phyloP scores from a whole-genome alignment of 2,797 vertebrate species.

The Propithecus deckenii region DNA sequence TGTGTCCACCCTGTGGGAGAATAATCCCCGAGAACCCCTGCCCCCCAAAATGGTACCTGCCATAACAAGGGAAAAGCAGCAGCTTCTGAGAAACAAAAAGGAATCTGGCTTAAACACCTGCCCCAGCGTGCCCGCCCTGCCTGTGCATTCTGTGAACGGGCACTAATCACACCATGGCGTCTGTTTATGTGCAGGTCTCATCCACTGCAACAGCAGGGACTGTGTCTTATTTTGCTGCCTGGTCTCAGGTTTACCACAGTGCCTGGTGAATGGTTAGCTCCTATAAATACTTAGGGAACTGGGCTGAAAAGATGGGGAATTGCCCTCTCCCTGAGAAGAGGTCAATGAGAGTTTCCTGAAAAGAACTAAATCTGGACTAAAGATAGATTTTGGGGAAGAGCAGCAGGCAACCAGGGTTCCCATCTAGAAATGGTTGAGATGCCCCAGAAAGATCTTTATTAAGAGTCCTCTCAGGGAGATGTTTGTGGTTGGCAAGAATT shows the following conservation, averaged over 20 bases:
- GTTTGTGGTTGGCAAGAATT: background rate
- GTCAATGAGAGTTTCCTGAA: background rate
- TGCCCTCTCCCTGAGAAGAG: background rate
- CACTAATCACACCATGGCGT: background rate
- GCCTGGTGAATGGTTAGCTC: background rate
- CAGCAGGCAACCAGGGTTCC: background rate
- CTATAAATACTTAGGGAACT: background rate
- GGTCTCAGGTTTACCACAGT: background rate
- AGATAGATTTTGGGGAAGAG: background rate
- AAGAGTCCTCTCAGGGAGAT: background rate
- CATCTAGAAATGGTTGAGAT: background rate
- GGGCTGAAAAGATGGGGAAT: background rate
- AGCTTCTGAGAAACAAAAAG: background rate
- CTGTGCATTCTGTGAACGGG: background rate
- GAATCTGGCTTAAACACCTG: rapidly evolving
- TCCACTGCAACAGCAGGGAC: background rate
- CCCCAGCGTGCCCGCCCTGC: rapidly evolving
- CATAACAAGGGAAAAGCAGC: background rate
- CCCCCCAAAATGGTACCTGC: background rate
- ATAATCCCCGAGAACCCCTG: background rate
- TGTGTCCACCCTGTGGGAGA: background rate
- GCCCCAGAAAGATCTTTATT: background rate
- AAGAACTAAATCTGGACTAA: background rate
- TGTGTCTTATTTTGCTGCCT: background rate
- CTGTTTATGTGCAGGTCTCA: background rate